Conservation (phyloP, 2,888 invertebrate genomes). For the Acrobasis repandana region DNA sequence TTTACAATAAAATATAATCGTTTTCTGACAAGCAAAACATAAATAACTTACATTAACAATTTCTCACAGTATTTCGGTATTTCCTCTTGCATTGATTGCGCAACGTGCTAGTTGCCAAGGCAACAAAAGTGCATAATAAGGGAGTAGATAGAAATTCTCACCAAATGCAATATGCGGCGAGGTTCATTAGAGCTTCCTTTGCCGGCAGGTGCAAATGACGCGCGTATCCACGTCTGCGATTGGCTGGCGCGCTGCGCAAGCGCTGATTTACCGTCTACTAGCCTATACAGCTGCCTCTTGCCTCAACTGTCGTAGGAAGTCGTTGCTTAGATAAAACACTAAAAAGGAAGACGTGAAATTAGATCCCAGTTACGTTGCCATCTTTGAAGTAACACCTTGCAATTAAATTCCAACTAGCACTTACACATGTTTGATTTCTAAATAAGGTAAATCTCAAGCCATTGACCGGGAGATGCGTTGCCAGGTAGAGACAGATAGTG, state of each 20-base stretch:
- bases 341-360: conserved; percentile 55
- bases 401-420: not conserved
- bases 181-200: conserved; percentile 68
- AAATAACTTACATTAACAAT: not conserved
- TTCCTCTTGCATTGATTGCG: not conserved
- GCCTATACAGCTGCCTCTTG: conserved; percentile 62
- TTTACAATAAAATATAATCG: conserved; percentile 27
- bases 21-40: conserved; percentile 33
- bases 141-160: conserved; percentile 25
- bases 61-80: not conserved
- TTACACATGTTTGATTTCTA: not conserved
- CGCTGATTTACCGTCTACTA: conserved; percentile 59
- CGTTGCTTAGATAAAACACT: conserved; percentile 56
- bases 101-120: conserved; percentile 3
- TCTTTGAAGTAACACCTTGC: conserved; percentile 8
- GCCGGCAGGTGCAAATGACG: conserved; percentile 67
- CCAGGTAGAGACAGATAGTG: not conserved
- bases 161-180: conserved; percentile 43
- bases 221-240: conserved; percentile 42
- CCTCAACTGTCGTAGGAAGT: conserved; percentile 57
- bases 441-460: too few species aligned
- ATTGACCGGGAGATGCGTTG: not conserved
- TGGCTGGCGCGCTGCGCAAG: conserved; percentile 56
- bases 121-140: conserved; percentile 25
- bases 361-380: conserved; percentile 35